Base-by-base conservation (phyloP, 2,888 invertebrate genomes). In the Thecophora atra region DNA sequence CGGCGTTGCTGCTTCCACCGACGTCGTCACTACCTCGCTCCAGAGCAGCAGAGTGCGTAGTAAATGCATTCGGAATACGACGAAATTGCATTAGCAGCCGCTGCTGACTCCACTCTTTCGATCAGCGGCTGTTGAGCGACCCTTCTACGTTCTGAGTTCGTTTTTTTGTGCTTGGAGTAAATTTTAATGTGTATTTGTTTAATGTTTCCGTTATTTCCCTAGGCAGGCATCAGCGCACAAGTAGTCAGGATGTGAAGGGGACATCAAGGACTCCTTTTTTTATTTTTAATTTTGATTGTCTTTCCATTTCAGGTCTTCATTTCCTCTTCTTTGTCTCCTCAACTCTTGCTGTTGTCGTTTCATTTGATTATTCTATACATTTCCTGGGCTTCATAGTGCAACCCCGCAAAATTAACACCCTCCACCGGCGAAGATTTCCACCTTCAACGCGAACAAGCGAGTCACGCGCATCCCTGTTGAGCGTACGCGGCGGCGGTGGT, bases 141-240 rank as follows among this genome's bases (percentile, higher is more conserved):
- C 64, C 26, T 47, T 26, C 21, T 64, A 44, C 44, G n/a, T 13
- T 4, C 8, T 42, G 47, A 13, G 11, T 63, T 64, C 21, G 15
- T 24, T 58, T 58, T 58, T 24, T 19, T 2, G 3, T 17, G 26
- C 28, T 66, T 30, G 54, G 30, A 11, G 42, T 19, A 54, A 67
- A 2, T 30, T n/a, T 30, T 19, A 64, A 64, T 42, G 47, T 26
- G 64, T 64, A 19, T 28, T 51, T 42, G 51, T 11, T 71, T 73
- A 74, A 72, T 71, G 73, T 74, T 75, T 72, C 63, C 71, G 72
- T 72, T 73, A 76, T 76, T 77, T 77, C 76, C 77, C 76, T 44
- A 73, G 76, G 69, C 73, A 72, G 71, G 72, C 77, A 76, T 76
- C 75, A 75, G 72, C 67, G 54, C 67, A 67, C 47, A 11, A 47